A percentile compares a stretch with the other conserved stretches of the same genome.
Evolutionary conservation across 2,113 vertebrate species (phyloP).

Genomic region (Amphiprion ocellaris): DNA sequence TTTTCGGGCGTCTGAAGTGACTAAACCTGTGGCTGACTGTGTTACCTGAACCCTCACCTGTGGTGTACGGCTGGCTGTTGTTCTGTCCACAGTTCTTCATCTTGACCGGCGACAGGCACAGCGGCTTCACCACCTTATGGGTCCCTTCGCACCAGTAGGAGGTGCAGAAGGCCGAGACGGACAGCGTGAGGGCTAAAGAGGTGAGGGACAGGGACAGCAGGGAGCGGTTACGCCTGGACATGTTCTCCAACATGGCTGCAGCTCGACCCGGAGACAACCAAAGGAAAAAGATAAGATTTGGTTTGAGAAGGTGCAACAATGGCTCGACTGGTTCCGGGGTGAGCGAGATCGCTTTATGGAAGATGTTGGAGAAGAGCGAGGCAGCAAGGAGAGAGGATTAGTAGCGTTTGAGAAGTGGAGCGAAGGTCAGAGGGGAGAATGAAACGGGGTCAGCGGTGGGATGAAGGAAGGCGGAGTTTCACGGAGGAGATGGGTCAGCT

Average conservation of each 20-base stretch:
- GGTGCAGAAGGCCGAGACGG: conserved; percentile 86
- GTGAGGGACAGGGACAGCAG: conserved; percentile 88
- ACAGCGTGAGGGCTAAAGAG: conserved; percentile 87
- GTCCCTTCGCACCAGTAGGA: conserved; percentile 87
- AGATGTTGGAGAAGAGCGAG: conserved; percentile 7
- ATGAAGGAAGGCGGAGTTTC: conserved; percentile 6
- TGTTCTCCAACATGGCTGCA: conserved; percentile 83
- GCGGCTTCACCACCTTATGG: conserved; percentile 86
- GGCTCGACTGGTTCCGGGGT: neutral
- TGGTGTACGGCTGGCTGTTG: conserved; percentile 83
- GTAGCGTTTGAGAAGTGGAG: conserved; percentile 30
- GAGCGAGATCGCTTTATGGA: conserved; percentile 23
- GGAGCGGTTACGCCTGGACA: conserved; percentile 81
- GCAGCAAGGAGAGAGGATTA: conserved; percentile 46
- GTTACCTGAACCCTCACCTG: conserved; percentile 78
- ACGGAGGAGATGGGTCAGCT: conserved; percentile 21
- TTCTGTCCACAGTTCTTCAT: conserved; percentile 82
- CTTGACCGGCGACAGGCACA: conserved; percentile 85
- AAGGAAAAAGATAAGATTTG: neutral
- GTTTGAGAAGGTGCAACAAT: neutral
- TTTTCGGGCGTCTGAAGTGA: no score
- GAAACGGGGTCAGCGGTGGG: neutral
- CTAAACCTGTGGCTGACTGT: neutral
- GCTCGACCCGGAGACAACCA: neutral
- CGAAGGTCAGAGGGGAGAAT: conserved; percentile 32